phyloP scores from a whole-genome alignment of 2,113 vertebrate genomes.

The Sphyrna mokarran region DNA sequence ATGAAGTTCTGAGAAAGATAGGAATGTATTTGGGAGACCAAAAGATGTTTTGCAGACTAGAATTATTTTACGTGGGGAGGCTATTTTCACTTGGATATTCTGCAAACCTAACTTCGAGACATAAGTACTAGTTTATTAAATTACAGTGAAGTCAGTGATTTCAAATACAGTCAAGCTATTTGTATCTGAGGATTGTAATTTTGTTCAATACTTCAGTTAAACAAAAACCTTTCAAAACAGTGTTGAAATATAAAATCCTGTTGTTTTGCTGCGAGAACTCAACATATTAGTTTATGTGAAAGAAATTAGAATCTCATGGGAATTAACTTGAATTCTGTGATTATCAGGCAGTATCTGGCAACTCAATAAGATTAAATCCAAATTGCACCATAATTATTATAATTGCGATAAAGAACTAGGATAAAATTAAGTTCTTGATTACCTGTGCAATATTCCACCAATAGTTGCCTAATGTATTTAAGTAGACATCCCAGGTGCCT shows the following conservation, averaged over 20 bases:
- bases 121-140: neutral
- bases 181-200: neutral
- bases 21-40: neutral
- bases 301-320: neutral
- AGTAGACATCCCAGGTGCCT: constrained; percentile 25
- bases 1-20: neutral
- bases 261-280: neutral
- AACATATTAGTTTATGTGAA: neutral
- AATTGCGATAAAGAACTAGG: neutral
- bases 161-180: neutral
- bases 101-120: neutral
- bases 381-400: neutral
- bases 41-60: neutral
- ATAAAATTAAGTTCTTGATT: constrained; percentile 37
- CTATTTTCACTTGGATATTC: neutral
- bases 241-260: neutral
- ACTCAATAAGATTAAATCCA: neutral
- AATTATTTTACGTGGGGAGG: neutral
- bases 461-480: constrained; percentile 30
- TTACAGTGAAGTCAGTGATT: neutral
- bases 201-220: neutral
- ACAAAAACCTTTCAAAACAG: neutral
- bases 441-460: constrained; percentile 39
- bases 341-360: neutral
- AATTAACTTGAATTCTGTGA: constrained; percentile 38